Evolutionary conservation across 2,113 vertebrate genomes (phyloP), one percentile per base, ranked within the genome.

Genomic region (Tretioscincus oriximinensis): DNA sequence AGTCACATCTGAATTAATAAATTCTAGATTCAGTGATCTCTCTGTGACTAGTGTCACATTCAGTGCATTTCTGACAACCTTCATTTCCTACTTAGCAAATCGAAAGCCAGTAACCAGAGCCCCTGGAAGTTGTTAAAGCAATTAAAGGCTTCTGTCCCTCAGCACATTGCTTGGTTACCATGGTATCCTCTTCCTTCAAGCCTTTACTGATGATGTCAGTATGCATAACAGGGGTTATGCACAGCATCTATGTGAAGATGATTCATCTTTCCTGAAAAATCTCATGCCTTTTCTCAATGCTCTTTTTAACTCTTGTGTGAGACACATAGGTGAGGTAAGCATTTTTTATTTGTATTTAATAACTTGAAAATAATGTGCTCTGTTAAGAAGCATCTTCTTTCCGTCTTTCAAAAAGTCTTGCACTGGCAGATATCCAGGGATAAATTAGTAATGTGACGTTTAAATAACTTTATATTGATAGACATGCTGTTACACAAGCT

Each of bases 181-280:
- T 96, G 96, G 96, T 93, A 96, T 94, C 96, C 92, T 93, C 90
- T 94, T 90, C 90, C 88, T 93, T 87, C 65, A 90, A 89, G 86
- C 93, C 94, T 93, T 91, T 88, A 86, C 90, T 94, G 95, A 92
- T 96, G 95, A 96, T 96, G 96, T 96, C 96, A 96, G 92, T 90
- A 88, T 92, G 94, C 92, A 92, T 93, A 82, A 91, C 92, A 94
- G 87, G 90, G 90, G 88, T 93, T 94, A 90, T 92, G 94, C 91
- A 66, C 86, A 92, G 93, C 87, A 81, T 94, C 89, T 93, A 84
- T 78, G 51, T 87, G 82, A 89, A 90, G 86, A 92, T 95, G 94
- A 96, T 90, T 96, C 94, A 93, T 89, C 83, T 88, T 28, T 79
- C 77, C 49, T 81, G 88, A 86, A 90, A 91, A 83, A 93, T 90